A percentile compares a stretch with the other conserved stretches of the same genome.
Evolutionary conservation across 2,113 vertebrate genomes (phyloP).

Genomic region (Macrotus californicus): DNA sequence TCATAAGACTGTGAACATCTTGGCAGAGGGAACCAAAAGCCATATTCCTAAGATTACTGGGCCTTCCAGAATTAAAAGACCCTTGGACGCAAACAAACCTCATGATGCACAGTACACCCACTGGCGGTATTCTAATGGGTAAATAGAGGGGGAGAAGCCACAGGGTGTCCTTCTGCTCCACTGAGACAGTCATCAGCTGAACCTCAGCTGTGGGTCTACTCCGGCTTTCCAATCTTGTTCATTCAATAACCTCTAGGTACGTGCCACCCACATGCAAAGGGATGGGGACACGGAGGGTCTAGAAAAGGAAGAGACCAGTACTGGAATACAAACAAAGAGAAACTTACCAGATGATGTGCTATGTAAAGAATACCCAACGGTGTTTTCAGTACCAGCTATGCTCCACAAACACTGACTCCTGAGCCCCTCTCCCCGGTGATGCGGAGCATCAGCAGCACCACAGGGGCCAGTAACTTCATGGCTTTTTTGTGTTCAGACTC

Average conservation of each 20-base stretch:
- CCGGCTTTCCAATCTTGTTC: background rate
- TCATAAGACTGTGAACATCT: background rate
- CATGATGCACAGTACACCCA: background rate
- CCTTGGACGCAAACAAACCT: background rate
- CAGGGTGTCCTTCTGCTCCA: background rate
- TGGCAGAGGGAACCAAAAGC: slow-evolving; percentile 6
- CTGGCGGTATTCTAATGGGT: background rate
- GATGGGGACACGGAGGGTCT: background rate
- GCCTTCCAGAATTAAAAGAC: slow-evolving; percentile 12
- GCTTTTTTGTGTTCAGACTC: background rate
- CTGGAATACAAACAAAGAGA: background rate
- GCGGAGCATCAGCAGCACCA: background rate
- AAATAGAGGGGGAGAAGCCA: background rate
- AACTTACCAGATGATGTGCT: background rate
- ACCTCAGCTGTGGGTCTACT: background rate
- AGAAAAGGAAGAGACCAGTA: background rate
- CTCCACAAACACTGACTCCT: background rate
- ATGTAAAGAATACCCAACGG: background rate
- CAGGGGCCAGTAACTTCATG: background rate
- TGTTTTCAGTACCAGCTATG: background rate
- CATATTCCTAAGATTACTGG: background rate
- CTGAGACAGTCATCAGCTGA: background rate
- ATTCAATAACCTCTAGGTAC: background rate
- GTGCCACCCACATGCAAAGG: background rate
- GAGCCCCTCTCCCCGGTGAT: background rate